Conservation (phyloP, 2,888 invertebrate genomes). For the Drosophila leonis region DNA sequence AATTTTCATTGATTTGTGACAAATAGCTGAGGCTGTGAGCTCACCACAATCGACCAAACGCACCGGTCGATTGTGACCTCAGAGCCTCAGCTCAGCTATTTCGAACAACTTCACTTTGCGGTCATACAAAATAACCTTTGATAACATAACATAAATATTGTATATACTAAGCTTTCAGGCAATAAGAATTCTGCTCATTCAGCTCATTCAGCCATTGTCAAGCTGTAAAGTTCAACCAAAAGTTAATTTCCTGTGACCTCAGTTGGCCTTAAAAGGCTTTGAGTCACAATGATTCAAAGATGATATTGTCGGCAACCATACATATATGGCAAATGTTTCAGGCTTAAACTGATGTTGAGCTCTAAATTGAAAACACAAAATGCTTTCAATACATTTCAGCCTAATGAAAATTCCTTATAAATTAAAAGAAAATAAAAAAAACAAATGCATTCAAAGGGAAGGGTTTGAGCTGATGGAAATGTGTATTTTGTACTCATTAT, state of each 20-base stretch:
- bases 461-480: not conserved
- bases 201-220: constrained; percentile 1
- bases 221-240: constrained; percentile 7
- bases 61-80: no score
- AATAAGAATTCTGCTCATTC: not conserved
- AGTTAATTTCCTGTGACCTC: constrained; percentile 3
- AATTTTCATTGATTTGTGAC: no score
- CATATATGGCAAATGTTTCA: not conserved
- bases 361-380: not conserved
- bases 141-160: not conserved
- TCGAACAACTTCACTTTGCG: no score
- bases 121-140: no score
- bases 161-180: not conserved
- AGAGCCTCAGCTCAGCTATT: no score
- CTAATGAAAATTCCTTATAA: not conserved
- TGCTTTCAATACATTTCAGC: not conserved
- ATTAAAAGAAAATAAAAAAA: not conserved
- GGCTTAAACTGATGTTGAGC: not conserved
- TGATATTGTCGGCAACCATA: not conserved
- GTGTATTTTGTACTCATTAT: constrained; percentile 27
- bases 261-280: not conserved
- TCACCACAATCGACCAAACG: no score
- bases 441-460: constrained; percentile 1
- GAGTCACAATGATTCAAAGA: not conserved
- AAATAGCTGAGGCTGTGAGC: no score